Evolutionary conservation across 2,888 invertebrate species (phyloP).

Genomic region (Crematogaster levior): DNA sequence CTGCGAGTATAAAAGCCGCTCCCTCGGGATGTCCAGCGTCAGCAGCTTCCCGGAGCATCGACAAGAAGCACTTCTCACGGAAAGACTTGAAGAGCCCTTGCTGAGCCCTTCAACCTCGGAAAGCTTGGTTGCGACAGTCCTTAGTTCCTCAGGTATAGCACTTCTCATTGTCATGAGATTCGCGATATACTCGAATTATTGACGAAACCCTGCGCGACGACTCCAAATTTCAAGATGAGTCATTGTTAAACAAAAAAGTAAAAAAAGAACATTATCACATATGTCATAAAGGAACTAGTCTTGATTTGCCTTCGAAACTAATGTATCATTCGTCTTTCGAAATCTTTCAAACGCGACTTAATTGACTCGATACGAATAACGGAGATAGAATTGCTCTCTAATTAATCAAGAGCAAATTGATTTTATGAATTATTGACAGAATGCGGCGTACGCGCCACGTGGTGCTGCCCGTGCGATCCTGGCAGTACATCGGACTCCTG

Average conservation of each 20-base stretch:
- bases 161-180: neutral
- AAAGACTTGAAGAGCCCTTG: neutral
- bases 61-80: constrained; percentile 56
- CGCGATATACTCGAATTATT: neutral
- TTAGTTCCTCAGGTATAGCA: constrained; percentile 33
- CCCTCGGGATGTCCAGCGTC: constrained; percentile 68
- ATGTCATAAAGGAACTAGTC: neutral
- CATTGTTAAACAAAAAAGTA: neutral
- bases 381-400: neutral
- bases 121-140: neutral
- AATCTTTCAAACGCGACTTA: neutral
- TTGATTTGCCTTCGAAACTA: neutral
- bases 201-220: neutral
- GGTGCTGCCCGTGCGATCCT: constrained; percentile 81
- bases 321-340: neutral
- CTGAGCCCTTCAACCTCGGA: neutral
- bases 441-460: constrained; percentile 82
- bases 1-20: constrained; percentile 79
- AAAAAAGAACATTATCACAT: no score
- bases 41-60: constrained; percentile 68
- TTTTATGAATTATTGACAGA: constrained; percentile 47
- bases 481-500: constrained; percentile 82
- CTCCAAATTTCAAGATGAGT: neutral
- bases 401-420: neutral
- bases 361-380: neutral